phyloP scores from a whole-genome alignment of 2,113 vertebrate species.

The Narcine bancroftii region DNA sequence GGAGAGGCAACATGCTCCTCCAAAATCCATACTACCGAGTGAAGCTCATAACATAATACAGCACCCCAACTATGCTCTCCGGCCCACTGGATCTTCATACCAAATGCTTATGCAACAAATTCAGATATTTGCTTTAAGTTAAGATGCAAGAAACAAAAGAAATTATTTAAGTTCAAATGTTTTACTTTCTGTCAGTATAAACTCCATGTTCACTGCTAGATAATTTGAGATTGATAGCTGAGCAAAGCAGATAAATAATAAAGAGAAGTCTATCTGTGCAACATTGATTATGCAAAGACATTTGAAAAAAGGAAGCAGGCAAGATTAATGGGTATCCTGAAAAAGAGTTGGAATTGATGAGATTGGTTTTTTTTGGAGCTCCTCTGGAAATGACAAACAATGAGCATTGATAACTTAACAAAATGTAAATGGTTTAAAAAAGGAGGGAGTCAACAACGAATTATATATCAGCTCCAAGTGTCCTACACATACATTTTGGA shows the following conservation, averaged over 20 bases:
- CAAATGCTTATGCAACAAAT: not conserved
- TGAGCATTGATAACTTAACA: conserved; percentile 16
- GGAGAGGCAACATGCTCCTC: no score
- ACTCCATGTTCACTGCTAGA: not conserved
- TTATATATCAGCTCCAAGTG: not conserved
- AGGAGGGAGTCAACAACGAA: not conserved
- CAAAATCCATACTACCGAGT: no score
- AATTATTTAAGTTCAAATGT: not conserved
- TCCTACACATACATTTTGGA: not conserved
- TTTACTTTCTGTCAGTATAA: not conserved
- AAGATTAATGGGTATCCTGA: conserved; percentile 17
- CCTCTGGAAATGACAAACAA: not conserved
- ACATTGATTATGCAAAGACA: not conserved
- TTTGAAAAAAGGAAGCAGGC: conserved; percentile 17
- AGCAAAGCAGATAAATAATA: not conserved
- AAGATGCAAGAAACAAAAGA: not conserved
- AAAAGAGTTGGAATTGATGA: not conserved
- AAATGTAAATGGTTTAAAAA: not conserved
- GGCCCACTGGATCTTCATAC: not conserved
- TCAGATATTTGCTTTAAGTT: not conserved
- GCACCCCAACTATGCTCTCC: no score
- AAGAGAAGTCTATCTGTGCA: not conserved
- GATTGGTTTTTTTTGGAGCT: not conserved
- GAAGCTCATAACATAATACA: not conserved
- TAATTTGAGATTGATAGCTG: not conserved